A percentile compares a stretch with the other conserved stretches of the same genome.
Evolutionary conservation across 2,797 vertebrate species (phyloP).

Genomic region (Hozukius guyotensis): DNA sequence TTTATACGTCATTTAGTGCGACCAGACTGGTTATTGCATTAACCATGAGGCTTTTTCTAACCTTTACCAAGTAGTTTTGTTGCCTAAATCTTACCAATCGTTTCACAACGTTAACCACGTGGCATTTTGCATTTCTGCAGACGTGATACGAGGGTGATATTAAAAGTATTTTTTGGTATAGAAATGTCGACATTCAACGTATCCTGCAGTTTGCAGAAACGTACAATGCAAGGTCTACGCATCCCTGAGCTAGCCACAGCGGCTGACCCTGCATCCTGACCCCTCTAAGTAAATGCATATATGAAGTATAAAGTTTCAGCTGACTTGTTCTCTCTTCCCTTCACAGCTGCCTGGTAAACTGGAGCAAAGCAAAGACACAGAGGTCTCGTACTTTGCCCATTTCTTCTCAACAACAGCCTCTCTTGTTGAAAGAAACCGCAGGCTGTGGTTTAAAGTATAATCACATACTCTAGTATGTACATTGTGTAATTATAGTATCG

Average conservation of each 20-base stretch:
- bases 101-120: too few relatives aligned
- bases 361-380: neutral
- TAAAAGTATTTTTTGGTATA: neutral
- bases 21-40: too few relatives aligned
- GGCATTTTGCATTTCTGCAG: too few relatives aligned
- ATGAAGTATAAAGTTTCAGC: neutral
- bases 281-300: neutral
- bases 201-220: neutral
- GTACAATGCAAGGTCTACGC: neutral
- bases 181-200: neutral
- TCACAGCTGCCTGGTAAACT: conserved; percentile 13
- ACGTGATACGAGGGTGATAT: neutral
- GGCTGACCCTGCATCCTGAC: neutral
- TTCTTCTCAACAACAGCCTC: conserved; percentile 20
- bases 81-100: too few relatives aligned
- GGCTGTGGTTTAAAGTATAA: conserved; percentile 47
- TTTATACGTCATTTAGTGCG: too few relatives aligned
- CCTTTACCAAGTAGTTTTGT: too few relatives aligned
- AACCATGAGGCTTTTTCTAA: too few relatives aligned
- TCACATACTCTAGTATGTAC: conserved; percentile 46
- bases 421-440: conserved; percentile 40
- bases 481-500: conserved; percentile 61
- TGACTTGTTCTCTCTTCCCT: neutral
- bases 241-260: neutral
- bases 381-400: neutral